These are phyloP conservation scores for Pandion haliaetus DNA, from an alignment of 2,113 vertebrate genomes.

Conservation along the genomic window DNA sequence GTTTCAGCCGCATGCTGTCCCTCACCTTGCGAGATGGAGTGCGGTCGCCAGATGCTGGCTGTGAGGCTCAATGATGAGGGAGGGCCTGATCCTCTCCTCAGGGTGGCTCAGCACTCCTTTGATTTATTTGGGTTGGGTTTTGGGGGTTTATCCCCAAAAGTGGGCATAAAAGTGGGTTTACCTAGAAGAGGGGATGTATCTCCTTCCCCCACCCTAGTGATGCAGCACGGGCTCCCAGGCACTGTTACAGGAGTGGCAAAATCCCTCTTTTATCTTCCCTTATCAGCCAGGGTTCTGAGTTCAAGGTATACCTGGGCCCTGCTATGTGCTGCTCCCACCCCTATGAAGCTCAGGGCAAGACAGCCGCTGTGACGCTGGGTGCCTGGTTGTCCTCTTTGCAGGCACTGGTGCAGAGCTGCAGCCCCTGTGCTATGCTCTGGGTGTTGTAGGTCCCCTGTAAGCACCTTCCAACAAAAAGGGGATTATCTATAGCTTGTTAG, in stretches of 20 bases:
- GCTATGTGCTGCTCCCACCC: neutral
- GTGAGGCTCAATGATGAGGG: neutral
- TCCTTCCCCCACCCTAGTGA: neutral
- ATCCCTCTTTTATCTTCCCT: neutral
- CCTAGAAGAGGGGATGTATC: neutral
- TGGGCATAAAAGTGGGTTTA: neutral
- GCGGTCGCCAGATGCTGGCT: neutral
- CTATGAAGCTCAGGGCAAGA: neutral
- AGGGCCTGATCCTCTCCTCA: neutral
- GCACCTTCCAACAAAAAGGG: constrained; percentile 38
- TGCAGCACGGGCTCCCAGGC: neutral
- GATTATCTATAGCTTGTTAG: constrained; percentile 62
- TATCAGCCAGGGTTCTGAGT: neutral
- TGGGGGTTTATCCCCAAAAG: neutral
- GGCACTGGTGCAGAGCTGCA: neutral
- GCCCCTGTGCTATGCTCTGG: neutral
- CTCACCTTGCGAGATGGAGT: neutral
- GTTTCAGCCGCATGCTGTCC: neutral
- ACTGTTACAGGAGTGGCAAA: neutral
- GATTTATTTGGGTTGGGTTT: neutral
- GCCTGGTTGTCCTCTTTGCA: neutral
- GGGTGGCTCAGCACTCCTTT: neutral
- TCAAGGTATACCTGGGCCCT: neutral
- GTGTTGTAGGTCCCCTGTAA: constrained; percentile 29
- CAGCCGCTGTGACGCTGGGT: neutral